A percentile compares a stretch with the other conserved stretches of the same genome.
phyloP scores from a whole-genome alignment of 2,113 vertebrate genomes.

The Grus americana region DNA sequence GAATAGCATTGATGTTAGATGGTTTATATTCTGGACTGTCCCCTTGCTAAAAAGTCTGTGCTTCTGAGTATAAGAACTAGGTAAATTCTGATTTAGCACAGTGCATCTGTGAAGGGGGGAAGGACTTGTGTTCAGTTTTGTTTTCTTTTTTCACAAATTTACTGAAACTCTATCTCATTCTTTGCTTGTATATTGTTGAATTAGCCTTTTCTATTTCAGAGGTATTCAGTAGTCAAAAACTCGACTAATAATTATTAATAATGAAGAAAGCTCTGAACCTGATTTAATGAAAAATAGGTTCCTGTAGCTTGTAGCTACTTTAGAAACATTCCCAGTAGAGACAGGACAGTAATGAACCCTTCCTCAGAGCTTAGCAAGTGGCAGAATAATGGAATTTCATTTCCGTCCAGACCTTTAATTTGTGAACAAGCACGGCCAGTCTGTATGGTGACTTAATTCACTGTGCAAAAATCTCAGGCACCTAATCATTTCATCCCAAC shows the following conservation, averaged over 20 bases:
- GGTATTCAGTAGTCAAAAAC: constrained; percentile 3
- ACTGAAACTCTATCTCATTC: neutral
- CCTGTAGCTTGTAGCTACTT: constrained; percentile 35
- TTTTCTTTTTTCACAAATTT: neutral
- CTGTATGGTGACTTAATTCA: constrained; percentile 71
- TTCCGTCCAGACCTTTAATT: constrained; percentile 61
- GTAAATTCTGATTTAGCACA: neutral
- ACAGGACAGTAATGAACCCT: constrained; percentile 6
- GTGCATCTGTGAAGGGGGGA: neutral
- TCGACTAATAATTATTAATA: constrained; percentile 4
- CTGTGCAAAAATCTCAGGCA: constrained; percentile 65
- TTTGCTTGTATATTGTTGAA: neutral
- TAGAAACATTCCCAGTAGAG: constrained; percentile 25
- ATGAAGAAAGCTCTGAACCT: constrained; percentile 17
- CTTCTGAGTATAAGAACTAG: neutral
- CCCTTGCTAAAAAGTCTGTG: neutral
- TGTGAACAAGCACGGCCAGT: constrained; percentile 48
- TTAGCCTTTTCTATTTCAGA: neutral
- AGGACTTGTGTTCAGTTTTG: neutral
- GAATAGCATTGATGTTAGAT: neutral
- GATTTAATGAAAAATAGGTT: neutral
- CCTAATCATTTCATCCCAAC: constrained; percentile 66
- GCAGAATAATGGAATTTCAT: constrained; percentile 54
- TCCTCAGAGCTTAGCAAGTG: constrained; percentile 23
- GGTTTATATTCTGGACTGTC: neutral